Base-by-base conservation (phyloP, 1,140 invertebrate genomes). In the Trachelipus rathkii region DNA sequence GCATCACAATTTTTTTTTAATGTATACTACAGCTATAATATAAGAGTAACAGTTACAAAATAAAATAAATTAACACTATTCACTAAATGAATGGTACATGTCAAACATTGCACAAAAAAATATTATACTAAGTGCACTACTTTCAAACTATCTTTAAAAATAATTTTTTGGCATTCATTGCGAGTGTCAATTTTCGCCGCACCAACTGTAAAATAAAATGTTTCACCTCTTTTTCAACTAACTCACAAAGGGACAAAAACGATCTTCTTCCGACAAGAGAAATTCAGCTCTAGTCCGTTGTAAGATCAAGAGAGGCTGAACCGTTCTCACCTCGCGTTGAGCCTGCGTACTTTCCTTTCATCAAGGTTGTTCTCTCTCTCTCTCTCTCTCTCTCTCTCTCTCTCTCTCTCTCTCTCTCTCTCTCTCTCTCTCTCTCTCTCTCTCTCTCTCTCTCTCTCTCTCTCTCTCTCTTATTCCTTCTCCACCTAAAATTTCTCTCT, bases 321-420 rank as follows among this genome's bases (percentile, higher is more conserved):
- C 50, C 50, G 11, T 60, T 60, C 50, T 60, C 50, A 60, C 50
- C 50, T 60, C 50, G 50, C 50, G 50, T 60, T 60, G 50, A 60
- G 50, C 50, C 50, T 60, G 50, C 50, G 50, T 60, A 19, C 19
- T 60, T 33, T 33, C 33, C 33, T 33, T 33, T 33, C 33, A 33
- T 33, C 33, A 33, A 33, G 33, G 33, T 33, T 33, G 33, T 33
- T 60, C 50, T 60, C 11, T 60, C 50, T 60, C 11, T 19, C 11
- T 60, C 50, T 60, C 50, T 60, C 50, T 60, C 50, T 60, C 50
- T 60, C 50, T 60, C 50, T 60, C 50, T 60, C 50, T 60, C 50
- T 60, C 50, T 60, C 50, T 60, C 50, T 60, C 19, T 60, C 50
- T 33, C 33, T 33, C 33, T 33, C 33, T 33, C 33, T 33, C 33